Conservation (phyloP, 92 coral and sea anemone genomes). For the Blastomussa wellsi region DNA sequence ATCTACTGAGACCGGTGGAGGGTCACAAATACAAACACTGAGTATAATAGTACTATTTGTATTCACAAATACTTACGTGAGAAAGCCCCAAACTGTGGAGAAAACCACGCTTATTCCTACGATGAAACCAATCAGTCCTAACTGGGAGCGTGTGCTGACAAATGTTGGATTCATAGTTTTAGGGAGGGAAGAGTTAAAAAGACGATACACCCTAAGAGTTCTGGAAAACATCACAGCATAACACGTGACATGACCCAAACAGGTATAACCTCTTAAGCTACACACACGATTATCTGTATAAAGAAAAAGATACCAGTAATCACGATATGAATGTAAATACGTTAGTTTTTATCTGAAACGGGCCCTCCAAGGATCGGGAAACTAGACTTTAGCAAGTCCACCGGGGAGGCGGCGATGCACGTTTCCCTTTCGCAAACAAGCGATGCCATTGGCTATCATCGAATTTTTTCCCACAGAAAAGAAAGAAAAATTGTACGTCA, state of each 20-base stretch:
- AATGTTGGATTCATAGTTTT: constrained; percentile 31
- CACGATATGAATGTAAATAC: no score
- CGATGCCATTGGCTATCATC: no score
- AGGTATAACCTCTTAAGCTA: constrained; percentile 24
- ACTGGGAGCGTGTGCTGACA: constrained; percentile 48
- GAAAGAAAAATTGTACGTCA: no score
- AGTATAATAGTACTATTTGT: background rate
- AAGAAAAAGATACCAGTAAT: no score
- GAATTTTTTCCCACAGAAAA: no score
- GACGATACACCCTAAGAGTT: constrained; percentile 38
- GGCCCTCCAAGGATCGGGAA: no score
- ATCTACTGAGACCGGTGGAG: no score
- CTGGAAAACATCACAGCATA: constrained; percentile 40
- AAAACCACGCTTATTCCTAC: constrained; percentile 9
- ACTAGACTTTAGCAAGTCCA: no score
- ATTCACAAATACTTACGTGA: constrained; percentile 31
- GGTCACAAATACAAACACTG: no score
- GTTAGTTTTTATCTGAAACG: no score
- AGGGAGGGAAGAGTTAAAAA: constrained; percentile 41
- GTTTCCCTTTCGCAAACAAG: no score
- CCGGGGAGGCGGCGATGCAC: no score
- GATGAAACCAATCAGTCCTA: constrained; percentile 17
- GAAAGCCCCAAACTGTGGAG: constrained; percentile 45
- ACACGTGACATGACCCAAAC: constrained; percentile 32
- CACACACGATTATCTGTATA: constrained; percentile 33